Evolutionary conservation across 2,113 vertebrate species (phyloP), one percentile per base, ranked within the genome.

Genomic region (Saguinus midas): DNA sequence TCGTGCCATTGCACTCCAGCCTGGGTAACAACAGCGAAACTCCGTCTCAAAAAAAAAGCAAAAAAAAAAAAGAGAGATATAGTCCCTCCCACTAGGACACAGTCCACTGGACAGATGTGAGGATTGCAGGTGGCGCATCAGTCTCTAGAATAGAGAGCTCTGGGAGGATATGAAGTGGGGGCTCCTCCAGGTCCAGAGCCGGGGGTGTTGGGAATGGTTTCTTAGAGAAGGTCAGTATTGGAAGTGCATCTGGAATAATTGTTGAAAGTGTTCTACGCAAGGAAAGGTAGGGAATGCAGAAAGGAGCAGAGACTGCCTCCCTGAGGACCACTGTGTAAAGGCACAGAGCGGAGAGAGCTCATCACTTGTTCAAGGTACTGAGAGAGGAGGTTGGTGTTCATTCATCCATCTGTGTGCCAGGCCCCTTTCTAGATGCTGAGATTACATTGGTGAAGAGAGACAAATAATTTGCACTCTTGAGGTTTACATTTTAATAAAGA

Each of bases 151-250:
- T 3, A 2, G 72, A 2, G 72, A 58, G 10, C 72, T 3, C 12
- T 18, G 40, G 52, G 43, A n/a, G 21, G 12, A 20, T 1, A 1
- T 1, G 18, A 17, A 23, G 27, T 5, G 1, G 9, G 52, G 5
- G 9, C 14, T 9, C 20, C 55, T 40, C 21, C 25, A 45, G 10
- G 32, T 27, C 52, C 6, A 8, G 83, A 17, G 32, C 7, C 50
- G 18, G 40, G 32, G 75, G 5, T 7, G 0, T 14, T 20, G n/a
- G 27, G 27, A 8, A 6, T 12, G 61, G 84, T 66, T 95, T 48
- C 32, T 37, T 4, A 20, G 35, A 29, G 1, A 25, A 12, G 8
- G 5, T 25, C 6, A 8, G 18, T 5, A 27, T 79, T 43, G 17
- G 40, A 64, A 20, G 66, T 3, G 29, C 61, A 23, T n/a, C 75